Base-by-base conservation (phyloP, 92 coral and sea anemone genomes). In the Chrysogorgia sp. region DNA sequence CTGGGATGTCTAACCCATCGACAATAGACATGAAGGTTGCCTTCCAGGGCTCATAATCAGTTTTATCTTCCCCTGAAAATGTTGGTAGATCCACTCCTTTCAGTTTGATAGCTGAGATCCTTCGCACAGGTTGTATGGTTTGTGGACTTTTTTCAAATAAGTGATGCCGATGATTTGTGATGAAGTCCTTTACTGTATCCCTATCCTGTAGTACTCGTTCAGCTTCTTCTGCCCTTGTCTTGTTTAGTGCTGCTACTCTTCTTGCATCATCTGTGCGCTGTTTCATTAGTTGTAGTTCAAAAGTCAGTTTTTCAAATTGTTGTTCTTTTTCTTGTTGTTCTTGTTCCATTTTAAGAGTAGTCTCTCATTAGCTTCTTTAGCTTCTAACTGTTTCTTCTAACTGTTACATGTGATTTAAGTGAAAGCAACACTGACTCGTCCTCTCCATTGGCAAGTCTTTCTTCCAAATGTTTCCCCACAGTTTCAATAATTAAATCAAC, bases 41-140 rank as follows among this genome's bases (percentile, higher is more conserved):
- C 58, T 74, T 82, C 86, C 81, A 74, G 31, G 86, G 63, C 43
- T 82, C 67, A 31, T 82, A 82, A 25, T 82, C 76, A 25, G 82
- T 53, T 75, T 82, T 82, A 52, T 75, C 76, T 10, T 75, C 64
- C 24, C 82, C 76, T 40, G 76, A 82, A 47, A 76, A 77, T 71
- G 14, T 71, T 41, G 84, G 88, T 17, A 57, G 81, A 23, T 58
- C 89, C 9, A 81, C 82, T 13, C 89, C 86, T 28, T 72, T 80
- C 67, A 62, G 47, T 41, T 67, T 85, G 63, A 81, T 43, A 31
- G 75, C 78, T 47, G 37, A 65, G 32, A 67, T 48, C 26, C 7
- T 52, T 52, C 17, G 6, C 22, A 52, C 59, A 23, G 59, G 22
- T 52, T 52, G 21, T 17, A 7, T 52, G 59, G 59, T 63, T 34